Conservation (phyloP, 2,888 invertebrate species). For the Drosophila prolongata region DNA sequence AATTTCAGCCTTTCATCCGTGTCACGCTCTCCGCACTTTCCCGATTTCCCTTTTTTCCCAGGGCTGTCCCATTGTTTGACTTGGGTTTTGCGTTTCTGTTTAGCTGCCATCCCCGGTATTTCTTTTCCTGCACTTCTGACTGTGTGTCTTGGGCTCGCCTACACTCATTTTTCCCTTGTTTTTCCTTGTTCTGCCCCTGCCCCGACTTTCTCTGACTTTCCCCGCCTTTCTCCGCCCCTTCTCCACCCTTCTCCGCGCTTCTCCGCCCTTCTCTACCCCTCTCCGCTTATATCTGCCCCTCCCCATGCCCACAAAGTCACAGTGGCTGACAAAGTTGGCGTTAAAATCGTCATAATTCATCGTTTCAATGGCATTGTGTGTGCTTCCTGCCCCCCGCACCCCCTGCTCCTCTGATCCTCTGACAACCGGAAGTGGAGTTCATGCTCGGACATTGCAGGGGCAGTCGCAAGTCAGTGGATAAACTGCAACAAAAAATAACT, state of each 20-base stretch:
- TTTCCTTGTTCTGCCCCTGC: neutral
- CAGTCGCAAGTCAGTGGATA: constrained; percentile 28
- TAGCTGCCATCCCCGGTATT: constrained; percentile 29
- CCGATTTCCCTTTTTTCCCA: neutral
- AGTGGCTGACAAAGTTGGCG: constrained; percentile 56
- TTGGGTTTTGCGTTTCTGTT: constrained; percentile 29
- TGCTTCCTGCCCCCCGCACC: neutral
- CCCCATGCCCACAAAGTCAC: constrained; percentile 1
- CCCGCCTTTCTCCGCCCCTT: too few species aligned
- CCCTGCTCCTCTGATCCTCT: neutral
- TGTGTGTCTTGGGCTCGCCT: constrained; percentile 44
- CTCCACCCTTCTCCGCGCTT: too few species aligned
- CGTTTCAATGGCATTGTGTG: constrained; percentile 67
- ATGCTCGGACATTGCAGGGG: constrained; percentile 63
- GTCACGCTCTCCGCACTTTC: neutral
- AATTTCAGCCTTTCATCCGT: neutral
- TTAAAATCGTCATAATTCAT: constrained; percentile 79
- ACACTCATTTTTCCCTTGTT: constrained; percentile 7
- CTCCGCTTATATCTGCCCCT: neutral
- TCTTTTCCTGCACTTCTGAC: constrained; percentile 42
- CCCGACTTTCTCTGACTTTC: neutral
- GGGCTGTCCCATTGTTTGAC: constrained; percentile 37
- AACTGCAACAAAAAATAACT: constrained; percentile 50
- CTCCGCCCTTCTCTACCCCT: too few species aligned
- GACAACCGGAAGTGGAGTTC: constrained; percentile 63